These are phyloP conservation scores for Philonicus albiceps DNA, from an alignment of 2,888 invertebrate genomes.

Conservation along the genomic window DNA sequence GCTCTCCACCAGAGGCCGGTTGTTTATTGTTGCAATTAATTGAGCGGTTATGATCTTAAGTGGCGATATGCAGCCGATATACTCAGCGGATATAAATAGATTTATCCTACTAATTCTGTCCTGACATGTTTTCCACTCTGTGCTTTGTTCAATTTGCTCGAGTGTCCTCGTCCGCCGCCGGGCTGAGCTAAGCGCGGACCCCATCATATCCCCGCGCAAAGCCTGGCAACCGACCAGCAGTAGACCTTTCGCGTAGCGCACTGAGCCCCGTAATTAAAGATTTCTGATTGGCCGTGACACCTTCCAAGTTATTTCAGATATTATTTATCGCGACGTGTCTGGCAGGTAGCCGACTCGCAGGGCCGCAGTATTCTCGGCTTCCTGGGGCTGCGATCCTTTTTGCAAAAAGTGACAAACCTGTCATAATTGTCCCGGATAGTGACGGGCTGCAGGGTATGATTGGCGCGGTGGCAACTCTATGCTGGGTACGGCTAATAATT, in stretches of 20 bases:
- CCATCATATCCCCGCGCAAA: not conserved
- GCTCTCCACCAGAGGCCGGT: not conserved
- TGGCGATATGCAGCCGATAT: slow-evolving; percentile 38
- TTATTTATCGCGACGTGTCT: slow-evolving; percentile 21
- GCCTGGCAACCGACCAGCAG: not conserved
- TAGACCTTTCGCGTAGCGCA: not conserved
- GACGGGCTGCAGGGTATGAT: not conserved
- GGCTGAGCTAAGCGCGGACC: not conserved
- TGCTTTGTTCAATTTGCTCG: slow-evolving; percentile 34
- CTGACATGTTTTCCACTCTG: slow-evolving; percentile 34
- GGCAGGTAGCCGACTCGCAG: not conserved
- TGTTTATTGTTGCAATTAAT: slow-evolving; percentile 43
- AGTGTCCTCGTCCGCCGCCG: slow-evolving; percentile 5
- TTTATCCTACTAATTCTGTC: slow-evolving; percentile 34
- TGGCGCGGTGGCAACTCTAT: not conserved
- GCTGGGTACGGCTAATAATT: not conserved
- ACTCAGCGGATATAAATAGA: slow-evolving; percentile 34
- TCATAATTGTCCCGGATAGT: not conserved
- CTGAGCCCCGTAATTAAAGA: slow-evolving; percentile 33
- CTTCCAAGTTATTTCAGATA: slow-evolving; percentile 34
- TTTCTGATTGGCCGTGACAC: slow-evolving; percentile 43
- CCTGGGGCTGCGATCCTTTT: not conserved
- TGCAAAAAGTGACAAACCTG: not conserved
- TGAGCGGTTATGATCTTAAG: slow-evolving; percentile 42
- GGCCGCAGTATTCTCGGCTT: not conserved